These are phyloP conservation scores for Listrodromus nycthemerus DNA, from an alignment of 2,888 invertebrate species.

Conservation along the genomic window DNA sequence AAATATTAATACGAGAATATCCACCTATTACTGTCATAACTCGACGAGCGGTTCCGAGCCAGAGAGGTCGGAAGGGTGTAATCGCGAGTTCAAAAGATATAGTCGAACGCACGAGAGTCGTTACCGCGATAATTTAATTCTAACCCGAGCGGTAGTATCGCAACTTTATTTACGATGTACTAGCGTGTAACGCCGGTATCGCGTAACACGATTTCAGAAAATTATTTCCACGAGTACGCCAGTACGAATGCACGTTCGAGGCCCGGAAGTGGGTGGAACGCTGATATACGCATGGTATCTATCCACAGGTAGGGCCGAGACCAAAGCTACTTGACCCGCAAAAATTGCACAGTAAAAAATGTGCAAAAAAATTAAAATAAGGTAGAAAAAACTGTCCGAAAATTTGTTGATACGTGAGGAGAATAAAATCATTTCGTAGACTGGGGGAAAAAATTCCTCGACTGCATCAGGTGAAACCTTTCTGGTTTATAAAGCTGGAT, in stretches of 20 bases:
- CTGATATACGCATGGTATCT: background rate
- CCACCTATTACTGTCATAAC: slow-evolving; percentile 19
- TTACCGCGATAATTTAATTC: slow-evolving; percentile 49
- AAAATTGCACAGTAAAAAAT: background rate
- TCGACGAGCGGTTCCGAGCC: slow-evolving; percentile 6
- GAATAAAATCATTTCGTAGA: too few species aligned
- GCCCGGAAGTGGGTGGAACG: background rate
- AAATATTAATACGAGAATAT: slow-evolving; percentile 13
- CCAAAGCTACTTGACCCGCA: background rate
- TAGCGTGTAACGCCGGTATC: slow-evolving; percentile 45
- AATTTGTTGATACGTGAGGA: too few species aligned
- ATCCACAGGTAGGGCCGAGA: background rate
- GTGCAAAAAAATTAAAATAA: background rate
- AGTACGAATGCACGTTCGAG: slow-evolving; percentile 13
- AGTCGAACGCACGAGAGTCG: slow-evolving; percentile 48
- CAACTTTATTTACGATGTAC: slow-evolving; percentile 49
- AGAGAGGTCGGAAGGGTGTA: slow-evolving; percentile 4
- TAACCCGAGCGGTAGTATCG: slow-evolving; percentile 29
- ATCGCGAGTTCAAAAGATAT: slow-evolving; percentile 18
- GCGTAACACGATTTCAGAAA: slow-evolving; percentile 51
- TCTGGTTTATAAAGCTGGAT: too few species aligned
- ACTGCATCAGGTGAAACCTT: too few species aligned
- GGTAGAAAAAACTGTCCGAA: too few species aligned
- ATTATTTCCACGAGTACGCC: slow-evolving; percentile 31
- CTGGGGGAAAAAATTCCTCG: too few species aligned